Conservation (phyloP, 2,113 vertebrate species). For the Syrmaticus mikado region DNA sequence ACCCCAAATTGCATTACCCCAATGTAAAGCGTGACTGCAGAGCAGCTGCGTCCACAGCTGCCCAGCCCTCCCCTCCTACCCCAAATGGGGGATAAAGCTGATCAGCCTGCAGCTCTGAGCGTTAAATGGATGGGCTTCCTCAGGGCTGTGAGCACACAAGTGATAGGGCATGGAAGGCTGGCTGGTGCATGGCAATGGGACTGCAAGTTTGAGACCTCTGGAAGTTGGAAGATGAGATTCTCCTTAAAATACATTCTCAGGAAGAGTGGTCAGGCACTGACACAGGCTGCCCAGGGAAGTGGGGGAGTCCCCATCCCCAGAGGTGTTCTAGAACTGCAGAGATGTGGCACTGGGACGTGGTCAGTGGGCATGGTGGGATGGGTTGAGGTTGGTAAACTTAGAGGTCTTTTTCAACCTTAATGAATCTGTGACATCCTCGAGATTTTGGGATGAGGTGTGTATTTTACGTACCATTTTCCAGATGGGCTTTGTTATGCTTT, state of each 20-base stretch:
- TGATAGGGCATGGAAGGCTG: background rate
- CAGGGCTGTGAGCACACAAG: background rate
- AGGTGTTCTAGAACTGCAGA: no score
- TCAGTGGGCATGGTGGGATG: no score
- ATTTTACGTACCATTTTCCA: background rate
- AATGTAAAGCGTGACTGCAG: background rate
- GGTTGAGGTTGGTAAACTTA: no score
- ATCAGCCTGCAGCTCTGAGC: background rate
- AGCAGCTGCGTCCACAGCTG: background rate
- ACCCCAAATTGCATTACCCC: background rate
- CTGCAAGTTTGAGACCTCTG: background rate
- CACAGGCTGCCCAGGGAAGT: no score
- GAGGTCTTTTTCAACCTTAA: no score
- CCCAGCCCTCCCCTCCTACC: background rate
- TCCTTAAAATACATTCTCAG: background rate
- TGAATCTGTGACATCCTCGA: background rate
- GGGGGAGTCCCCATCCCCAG: no score
- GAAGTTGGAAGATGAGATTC: background rate
- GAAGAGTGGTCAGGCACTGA: no score
- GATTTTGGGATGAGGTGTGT: background rate
- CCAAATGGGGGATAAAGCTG: background rate
- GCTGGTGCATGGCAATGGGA: background rate
- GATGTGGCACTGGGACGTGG: no score
- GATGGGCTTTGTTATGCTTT: rapidly evolving
- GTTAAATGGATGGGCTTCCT: background rate